phyloP scores from a whole-genome alignment of 2,888 invertebrate species.

The Ormyrus pomaceus region DNA sequence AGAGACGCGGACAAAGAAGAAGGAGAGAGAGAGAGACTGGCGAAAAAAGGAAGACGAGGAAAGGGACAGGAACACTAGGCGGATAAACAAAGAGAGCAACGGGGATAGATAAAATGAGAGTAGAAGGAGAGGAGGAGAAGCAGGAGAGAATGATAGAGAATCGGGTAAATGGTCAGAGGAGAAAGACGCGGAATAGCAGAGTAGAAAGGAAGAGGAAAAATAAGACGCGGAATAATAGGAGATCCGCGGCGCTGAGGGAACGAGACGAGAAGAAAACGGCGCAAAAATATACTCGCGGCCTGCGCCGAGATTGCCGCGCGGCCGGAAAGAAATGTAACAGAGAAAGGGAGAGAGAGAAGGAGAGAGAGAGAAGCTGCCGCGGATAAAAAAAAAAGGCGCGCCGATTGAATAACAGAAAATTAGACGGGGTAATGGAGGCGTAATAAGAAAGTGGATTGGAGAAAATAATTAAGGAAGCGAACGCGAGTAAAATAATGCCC shows the following conservation, averaged over 20 bases:
- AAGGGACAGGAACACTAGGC: slow-evolving; percentile 22
- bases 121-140: slow-evolving; percentile 22
- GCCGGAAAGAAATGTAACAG: no score
- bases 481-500: not conserved
- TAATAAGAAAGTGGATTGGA: slow-evolving; percentile 10
- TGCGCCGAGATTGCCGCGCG: no score
- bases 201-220: slow-evolving; percentile 35
- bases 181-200: slow-evolving; percentile 38
- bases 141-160: slow-evolving; percentile 53
- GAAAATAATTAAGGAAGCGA: slow-evolving; percentile 14
- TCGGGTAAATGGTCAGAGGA: slow-evolving; percentile 53
- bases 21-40: slow-evolving; percentile 6
- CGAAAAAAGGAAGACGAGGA: slow-evolving; percentile 17
- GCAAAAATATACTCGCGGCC: not conserved
- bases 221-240: slow-evolving; percentile 50
- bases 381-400: not conserved
- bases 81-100: slow-evolving; percentile 33
- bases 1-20: slow-evolving; percentile 15
- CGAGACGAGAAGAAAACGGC: slow-evolving; percentile 5
- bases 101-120: slow-evolving; percentile 38
- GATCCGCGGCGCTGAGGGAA: slow-evolving; percentile 42
- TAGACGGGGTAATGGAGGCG: slow-evolving; percentile 7
- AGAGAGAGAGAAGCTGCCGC: not conserved
- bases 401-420: slow-evolving; percentile 26
- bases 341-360: not conserved